phyloP scores from a whole-genome alignment of 2,888 invertebrate genomes.

The Rotaria macrura region DNA sequence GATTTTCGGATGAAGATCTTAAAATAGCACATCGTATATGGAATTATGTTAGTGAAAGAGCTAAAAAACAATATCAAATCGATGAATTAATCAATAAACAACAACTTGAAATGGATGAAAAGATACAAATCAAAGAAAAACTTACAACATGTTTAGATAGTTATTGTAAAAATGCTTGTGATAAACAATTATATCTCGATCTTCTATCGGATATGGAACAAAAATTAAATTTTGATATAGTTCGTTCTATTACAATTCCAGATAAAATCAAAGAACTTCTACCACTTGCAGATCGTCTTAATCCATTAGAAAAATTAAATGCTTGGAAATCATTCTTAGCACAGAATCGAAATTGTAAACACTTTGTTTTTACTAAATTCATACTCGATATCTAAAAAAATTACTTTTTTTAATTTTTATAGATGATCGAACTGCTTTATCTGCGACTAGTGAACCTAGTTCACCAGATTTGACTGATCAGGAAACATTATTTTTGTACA shows the following conservation, averaged over 20 bases:
- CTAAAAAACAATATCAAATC: background rate
- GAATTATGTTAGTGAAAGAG: background rate
- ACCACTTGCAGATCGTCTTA: background rate
- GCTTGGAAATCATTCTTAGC: background rate
- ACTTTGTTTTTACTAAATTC: too few species aligned
- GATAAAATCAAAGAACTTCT: background rate
- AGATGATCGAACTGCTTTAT: background rate
- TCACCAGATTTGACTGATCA: background rate
- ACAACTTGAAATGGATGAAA: background rate
- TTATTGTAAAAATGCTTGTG: background rate
- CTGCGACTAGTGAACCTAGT: background rate
- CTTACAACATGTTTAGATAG: background rate
- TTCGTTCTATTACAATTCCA: background rate
- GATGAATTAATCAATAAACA: background rate
- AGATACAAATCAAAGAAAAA: slow-evolving; percentile 14
- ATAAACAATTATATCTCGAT: background rate
- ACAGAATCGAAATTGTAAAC: background rate
- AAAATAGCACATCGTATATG: background rate
- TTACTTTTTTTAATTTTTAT: background rate
- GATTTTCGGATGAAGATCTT: background rate
- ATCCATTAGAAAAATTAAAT: background rate
- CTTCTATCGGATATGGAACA: background rate
- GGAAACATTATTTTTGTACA: background rate
- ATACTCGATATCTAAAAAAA: too few species aligned
- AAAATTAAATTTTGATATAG: background rate